Evolutionary conservation across 2,888 invertebrate genomes (phyloP).

Genomic region (Apodemia hepburni): DNA sequence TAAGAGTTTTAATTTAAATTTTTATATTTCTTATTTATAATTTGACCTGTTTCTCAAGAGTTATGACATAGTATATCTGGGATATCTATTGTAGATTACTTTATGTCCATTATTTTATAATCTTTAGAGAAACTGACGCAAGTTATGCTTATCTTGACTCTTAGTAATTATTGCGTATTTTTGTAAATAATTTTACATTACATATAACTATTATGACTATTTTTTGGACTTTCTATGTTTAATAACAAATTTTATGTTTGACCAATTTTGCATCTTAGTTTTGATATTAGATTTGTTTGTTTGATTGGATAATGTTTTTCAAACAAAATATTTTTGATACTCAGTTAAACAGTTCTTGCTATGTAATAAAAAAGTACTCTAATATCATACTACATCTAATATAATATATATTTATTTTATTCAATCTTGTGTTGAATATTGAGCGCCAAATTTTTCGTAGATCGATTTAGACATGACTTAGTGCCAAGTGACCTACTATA

Average conservation of each 20-base stretch:
- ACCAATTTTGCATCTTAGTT: not conserved
- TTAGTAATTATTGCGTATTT: constrained; percentile 19
- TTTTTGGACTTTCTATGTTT: constrained; percentile 4
- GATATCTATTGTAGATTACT: too few species aligned
- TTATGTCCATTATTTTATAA: not conserved
- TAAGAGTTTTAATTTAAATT: too few species aligned
- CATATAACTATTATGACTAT: constrained; percentile 16
- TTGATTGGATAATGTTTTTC: too few species aligned
- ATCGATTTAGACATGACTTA: constrained; percentile 15
- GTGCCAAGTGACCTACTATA: constrained; percentile 21
- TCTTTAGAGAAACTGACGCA: not conserved
- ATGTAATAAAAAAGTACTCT: too few species aligned
- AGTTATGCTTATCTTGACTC: not conserved
- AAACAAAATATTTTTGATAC: too few species aligned
- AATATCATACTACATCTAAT: not conserved
- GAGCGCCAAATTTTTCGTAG: constrained; percentile 7
- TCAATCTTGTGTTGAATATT: not conserved
- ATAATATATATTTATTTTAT: not conserved
- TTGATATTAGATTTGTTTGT: not conserved
- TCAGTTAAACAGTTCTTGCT: too few species aligned
- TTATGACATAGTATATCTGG: too few species aligned
- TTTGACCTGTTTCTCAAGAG: too few species aligned
- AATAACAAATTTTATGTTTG: constrained; percentile 13
- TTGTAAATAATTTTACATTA: constrained; percentile 19
- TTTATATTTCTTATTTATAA: too few species aligned